Conservation (phyloP, 2,113 vertebrate species). For the Psilopogon haemacephalus region DNA sequence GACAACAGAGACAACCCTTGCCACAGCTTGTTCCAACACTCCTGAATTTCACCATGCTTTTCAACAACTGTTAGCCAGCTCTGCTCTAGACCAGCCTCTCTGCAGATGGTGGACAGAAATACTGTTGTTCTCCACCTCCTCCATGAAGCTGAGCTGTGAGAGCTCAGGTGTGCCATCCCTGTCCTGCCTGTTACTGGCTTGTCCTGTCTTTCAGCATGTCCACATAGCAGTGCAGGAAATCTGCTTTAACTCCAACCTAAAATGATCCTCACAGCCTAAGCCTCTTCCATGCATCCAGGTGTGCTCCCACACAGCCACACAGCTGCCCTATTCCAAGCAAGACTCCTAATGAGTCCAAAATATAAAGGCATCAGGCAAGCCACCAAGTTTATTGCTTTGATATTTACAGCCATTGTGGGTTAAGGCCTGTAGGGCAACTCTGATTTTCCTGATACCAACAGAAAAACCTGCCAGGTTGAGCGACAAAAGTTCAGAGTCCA, state of each 20-base stretch:
- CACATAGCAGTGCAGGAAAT: rapidly evolving
- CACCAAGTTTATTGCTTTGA: not conserved
- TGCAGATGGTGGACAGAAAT: not conserved
- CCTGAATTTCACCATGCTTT: not conserved
- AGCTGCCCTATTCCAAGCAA: not conserved
- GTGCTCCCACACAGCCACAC: not conserved
- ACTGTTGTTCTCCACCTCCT: not conserved
- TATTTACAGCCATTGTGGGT: not conserved
- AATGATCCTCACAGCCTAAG: not conserved
- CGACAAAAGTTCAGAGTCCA: not conserved
- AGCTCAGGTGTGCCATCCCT: not conserved
- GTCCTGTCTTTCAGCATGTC: not conserved
- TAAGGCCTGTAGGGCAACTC: not conserved
- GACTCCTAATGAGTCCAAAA: not conserved
- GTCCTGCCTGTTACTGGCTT: not conserved
- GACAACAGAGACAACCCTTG: not conserved
- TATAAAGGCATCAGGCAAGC: not conserved
- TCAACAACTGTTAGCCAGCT: not conserved
- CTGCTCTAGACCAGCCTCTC: not conserved
- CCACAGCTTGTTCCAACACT: not conserved
- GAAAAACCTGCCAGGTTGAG: not conserved
- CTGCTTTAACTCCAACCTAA: not conserved
- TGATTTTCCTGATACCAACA: not conserved
- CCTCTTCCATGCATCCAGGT: not conserved
- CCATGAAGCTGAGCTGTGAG: not conserved